Evolutionary conservation across 2,113 vertebrate genomes (phyloP), one percentile per base, ranked within the genome.

Genomic region (Oreochromis aureus): DNA sequence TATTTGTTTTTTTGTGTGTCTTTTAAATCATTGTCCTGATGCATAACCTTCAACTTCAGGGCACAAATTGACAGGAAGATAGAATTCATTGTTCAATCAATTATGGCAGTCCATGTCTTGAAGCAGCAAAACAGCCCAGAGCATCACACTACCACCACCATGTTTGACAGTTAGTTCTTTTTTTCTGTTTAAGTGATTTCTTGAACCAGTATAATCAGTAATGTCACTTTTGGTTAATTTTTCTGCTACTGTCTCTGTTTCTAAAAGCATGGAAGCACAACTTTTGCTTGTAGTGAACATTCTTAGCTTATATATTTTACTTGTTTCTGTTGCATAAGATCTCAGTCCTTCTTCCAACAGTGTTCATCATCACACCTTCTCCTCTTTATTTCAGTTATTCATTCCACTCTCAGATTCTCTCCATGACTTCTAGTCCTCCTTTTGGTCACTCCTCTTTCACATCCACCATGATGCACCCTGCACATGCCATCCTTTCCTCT

Each of bases 151-250:
- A 66, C 6, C 18, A 36, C 59, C 32, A n/a, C 61, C 32, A 66
- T 39, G 32, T 66, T 34, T 66, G 32, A 39, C 32, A 0, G 32
- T n/a, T n/a, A 66, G 61, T 7, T 36, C 32, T 63, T 32, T 66
- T 36, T 66, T 36, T 3, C 32, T 5, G 10, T 63, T 63, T 66
- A 66, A 66, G 61, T 66, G 32, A 39, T 69, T 69, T 69, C 4
- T 69, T 39, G 4, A 13, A 39, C 39, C 19, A 8, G 34, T 69
- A 73, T 73, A 73, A 73, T 73, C 13, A 44, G 12, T 27, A 27
- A 44, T 46, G 22, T 18, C 13, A 9, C 0, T 2, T 5, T 73
- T 73, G 22, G 22, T 46, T 16, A 0, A 27, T 18, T 27, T 46
- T 27, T 27, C 39, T 71, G 66, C n/a, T 22, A 16, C 12, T 71